Base-by-base conservation (phyloP, 2,113 vertebrate species). In the Monarcha castaneiventris region DNA sequence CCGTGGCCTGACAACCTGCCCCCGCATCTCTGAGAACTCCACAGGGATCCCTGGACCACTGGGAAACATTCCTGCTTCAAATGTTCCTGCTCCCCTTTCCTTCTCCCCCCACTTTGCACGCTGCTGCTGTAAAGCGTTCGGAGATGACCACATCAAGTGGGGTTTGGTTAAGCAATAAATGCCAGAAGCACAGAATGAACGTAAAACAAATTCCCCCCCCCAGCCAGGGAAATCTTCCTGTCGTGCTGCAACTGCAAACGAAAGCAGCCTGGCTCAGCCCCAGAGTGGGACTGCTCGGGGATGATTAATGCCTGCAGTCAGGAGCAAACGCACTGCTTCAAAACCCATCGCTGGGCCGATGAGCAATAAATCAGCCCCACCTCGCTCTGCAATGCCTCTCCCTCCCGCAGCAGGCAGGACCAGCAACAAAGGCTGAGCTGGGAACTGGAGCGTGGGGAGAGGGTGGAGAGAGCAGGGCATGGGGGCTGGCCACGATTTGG, bases 291-390 rank as follows among this genome's bases (percentile, higher is more conserved):
- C 94, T 94, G 69, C 27, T 93, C 5, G 0, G 15, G 92, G 92
- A 95, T 96, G 96, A 97, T 96, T 95, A 97, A 97, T 94, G 95
- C 83, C 79, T 88, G 88, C 90, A 95, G 94, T 81, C 83, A 94
- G 96, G 77, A 96, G 92, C 93, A 93, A 96, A 94, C 0, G 44
- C 43, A 3, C 88, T 93, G 90, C 94, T 96, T 94, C 88, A 61
- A 94, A 92, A 89, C 72, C 94, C 89, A 94, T 87, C 0, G 11
- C 80, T 1, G 17, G 80, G 93, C 92, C 78, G 87, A 71, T 29
- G 93, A 90, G 75, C 94, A 92, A 94, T 96, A 96, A 96, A 96
- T 95, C 96, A 96, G 95, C 92, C 96, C 93, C 95, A 96, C 95
- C 96, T 97, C 87, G 55, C 95, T 94, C 88, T 9, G 69, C 92